Percentiles rank a stretch among this genome's conserved stretches.
Evolutionary conservation across 1,140 invertebrate genomes (phyloP).

Genomic region (Contarinia nasturtii): DNA sequence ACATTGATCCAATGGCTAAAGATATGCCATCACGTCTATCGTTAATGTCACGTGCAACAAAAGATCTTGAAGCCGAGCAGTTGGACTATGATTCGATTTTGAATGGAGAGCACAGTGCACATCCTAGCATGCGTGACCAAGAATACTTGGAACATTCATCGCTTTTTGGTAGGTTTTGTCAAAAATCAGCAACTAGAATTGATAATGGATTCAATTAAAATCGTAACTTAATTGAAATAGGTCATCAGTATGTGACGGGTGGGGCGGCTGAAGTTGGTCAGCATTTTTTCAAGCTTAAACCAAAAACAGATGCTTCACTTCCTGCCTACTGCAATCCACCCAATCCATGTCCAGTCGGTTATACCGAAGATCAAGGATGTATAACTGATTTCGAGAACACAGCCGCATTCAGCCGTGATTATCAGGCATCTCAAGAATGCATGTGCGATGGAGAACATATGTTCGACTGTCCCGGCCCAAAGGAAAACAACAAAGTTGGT

Average conservation of each 20-base stretch:
- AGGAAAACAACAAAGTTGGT: conserved; percentile 10
- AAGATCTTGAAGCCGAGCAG: conserved; percentile 4
- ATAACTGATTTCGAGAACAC: conserved; percentile 86
- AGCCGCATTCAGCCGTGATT: conserved; percentile 84
- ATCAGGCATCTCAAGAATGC: conserved; percentile 84
- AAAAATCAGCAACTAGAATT: too few species aligned
- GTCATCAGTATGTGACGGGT: conserved; percentile 59
- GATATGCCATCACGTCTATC: conserved; percentile 1
- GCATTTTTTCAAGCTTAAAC: conserved; percentile 43
- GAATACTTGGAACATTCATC: conserved; percentile 79
- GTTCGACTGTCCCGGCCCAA: conserved; percentile 62
- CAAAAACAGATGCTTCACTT: conserved; percentile 79
- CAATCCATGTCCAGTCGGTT: conserved; percentile 89
- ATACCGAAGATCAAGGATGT: conserved; percentile 73
- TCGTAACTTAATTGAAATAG: conserved; percentile 11
- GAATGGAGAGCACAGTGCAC: conserved; percentile 31
- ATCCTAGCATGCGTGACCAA: conserved; percentile 64
- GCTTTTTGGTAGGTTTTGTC: conserved; percentile 38
- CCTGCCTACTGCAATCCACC: conserved; percentile 98
- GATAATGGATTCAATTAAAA: too few species aligned
- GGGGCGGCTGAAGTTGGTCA: conserved; percentile 54
- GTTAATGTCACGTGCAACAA: conserved; percentile 4
- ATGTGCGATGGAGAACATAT: conserved; percentile 98
- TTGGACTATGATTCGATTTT: conserved; percentile 26
- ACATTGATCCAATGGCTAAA: conserved; percentile 20